A percentile compares a stretch with the other conserved stretches of the same genome.
phyloP scores from a whole-genome alignment of 2,113 vertebrate genomes.

The Pontoporia blainvillei region DNA sequence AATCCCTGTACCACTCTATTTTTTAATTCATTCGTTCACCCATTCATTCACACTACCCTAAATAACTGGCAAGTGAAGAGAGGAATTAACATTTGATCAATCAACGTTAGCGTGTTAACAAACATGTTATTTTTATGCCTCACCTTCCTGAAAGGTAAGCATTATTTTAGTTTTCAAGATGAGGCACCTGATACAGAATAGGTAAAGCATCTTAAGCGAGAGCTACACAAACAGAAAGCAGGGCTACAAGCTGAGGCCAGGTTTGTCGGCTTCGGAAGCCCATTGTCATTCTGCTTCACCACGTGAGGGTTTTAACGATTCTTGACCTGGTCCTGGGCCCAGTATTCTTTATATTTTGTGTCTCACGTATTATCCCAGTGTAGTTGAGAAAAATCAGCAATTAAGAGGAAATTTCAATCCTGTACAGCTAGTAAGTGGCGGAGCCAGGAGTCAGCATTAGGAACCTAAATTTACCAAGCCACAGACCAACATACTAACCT shows the following conservation, averaged over 20 bases:
- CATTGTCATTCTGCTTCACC: rapidly evolving
- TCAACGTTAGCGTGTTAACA: background rate
- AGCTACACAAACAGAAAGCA: background rate
- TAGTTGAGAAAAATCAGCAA: background rate
- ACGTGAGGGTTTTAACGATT: background rate
- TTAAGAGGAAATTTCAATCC: background rate
- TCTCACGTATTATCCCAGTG: background rate
- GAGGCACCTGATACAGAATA: background rate
- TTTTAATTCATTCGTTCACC: background rate
- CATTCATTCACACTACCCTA: background rate
- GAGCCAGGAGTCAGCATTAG: background rate
- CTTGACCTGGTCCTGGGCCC: background rate
- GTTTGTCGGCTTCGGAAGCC: background rate
- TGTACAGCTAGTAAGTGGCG: background rate
- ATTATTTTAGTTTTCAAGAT: background rate
- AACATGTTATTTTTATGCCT: background rate
- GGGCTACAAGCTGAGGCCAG: background rate
- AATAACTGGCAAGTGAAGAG: background rate
- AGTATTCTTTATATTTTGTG: background rate
- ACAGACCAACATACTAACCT: background rate
- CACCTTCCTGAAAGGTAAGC: background rate
- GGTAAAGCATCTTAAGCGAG: background rate
- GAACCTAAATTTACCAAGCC: background rate
- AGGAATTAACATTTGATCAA: background rate
- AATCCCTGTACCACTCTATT: background rate